phyloP scores from a whole-genome alignment of 1,140 invertebrate species.

The Scaptomyza hsui region DNA sequence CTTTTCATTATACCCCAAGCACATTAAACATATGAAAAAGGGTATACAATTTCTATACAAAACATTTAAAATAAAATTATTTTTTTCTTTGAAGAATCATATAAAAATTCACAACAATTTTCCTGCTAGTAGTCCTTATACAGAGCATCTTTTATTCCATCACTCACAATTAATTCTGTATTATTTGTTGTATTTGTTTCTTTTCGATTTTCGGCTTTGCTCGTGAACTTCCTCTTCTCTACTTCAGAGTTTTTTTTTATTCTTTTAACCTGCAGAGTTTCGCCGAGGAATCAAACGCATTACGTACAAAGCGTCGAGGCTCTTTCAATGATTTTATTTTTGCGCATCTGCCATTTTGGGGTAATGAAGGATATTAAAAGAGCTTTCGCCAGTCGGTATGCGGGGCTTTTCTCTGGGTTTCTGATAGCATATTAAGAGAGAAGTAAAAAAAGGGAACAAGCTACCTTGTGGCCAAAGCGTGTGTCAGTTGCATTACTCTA shows the following conservation, averaged over 20 bases:
- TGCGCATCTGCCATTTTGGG: conserved; percentile 72
- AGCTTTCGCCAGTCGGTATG: conserved; percentile 53
- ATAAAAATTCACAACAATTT: neutral
- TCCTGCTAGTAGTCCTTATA: no score
- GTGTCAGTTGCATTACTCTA: conserved; percentile 26
- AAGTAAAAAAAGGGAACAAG: conserved; percentile 34
- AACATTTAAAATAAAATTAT: neutral
- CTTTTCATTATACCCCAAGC: conserved; percentile 14
- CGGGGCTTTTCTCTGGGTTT: conserved; percentile 54
- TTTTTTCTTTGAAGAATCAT: no score
- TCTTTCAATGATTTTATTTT: conserved; percentile 80
- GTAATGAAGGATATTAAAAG: conserved; percentile 81
- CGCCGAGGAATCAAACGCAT: conserved; percentile 77
- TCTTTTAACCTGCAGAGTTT: conserved; percentile 60
- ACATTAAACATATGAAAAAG: neutral
- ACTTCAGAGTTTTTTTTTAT: conserved; percentile 15
- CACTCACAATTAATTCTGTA: neutral
- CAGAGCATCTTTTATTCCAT: neutral
- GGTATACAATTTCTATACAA: neutral
- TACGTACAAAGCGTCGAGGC: conserved; percentile 69
- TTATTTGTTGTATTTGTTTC: neutral
- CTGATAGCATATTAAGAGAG: conserved; percentile 54
- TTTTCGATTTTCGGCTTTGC: neutral
- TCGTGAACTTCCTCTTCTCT: neutral
- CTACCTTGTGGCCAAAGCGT: conserved; percentile 49